Evolutionary conservation across 1,140 invertebrate genomes (phyloP), one percentile per base, ranked within the genome.

Genomic region (Cheumatopsyche charites): DNA sequence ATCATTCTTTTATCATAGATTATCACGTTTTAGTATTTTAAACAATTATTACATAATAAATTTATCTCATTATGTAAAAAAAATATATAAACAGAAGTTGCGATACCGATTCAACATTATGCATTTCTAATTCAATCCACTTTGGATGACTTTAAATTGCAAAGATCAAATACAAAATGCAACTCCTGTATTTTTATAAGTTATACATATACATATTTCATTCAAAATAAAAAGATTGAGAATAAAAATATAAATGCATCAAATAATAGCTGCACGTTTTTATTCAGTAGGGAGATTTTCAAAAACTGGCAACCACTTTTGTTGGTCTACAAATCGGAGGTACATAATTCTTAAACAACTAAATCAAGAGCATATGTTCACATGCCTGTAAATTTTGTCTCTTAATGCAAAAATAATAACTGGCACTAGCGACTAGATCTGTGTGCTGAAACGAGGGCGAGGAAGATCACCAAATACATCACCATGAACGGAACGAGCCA

Each of bases 391-490:
- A 41, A 63, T 19, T 45, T 63, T 42, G 21, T 42, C 29, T 63
- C 62, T 15, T 47, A 47, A 47, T 3, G 13, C 25, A 58, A 21
- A 21, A 11, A 58, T 58, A 58, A 25, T 58, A 58, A 21, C 63
- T 70, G 67, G 67, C 67, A 70, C 67, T 55, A 41, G 25, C 78
- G 73, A 72, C 80, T 88, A 91, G 82, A 92, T 91, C 83, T 91
- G 89, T 68, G 91, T 93, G 80, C 90, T 92, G 83, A 93, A 90
- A 75, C 92, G 87, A 71, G 91, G 91, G 71, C 91, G 87, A 47
- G 93, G 93, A 77, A 94, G 82, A 78, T 95, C 91, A 15, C 91
- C 93, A 82, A 94, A 95, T 73, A 93, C 90, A 82, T 93, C 92
- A 74, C 92, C 92, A 81, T 93, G 92, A 52, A 95, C 91, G 77